Evolutionary conservation across 2,888 invertebrate species (phyloP), one percentile per base, ranked within the genome.

Genomic region (Seira ritae): DNA sequence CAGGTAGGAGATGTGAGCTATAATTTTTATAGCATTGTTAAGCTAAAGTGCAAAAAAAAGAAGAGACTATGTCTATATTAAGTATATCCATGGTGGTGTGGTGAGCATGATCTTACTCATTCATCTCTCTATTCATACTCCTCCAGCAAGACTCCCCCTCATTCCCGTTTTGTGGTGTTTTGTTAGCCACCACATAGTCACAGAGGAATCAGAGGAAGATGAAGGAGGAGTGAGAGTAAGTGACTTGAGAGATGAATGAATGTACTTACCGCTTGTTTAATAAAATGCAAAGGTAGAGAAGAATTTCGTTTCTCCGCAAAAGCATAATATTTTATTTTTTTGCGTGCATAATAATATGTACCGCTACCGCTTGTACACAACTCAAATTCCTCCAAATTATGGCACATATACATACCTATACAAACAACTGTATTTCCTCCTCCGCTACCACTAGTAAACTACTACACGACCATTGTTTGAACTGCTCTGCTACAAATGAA

Each of bases 21-120:
- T 55, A 55, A 55, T 55, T 55, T 31, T 55, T 55, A 55, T 55
- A 17, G 55, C 55, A 1, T 55, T 55, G 12, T 55, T 55, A 55
- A 55, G 55, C 6, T 55, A 55, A 31, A 55, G 15, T 55, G 55
- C 55, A 55, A 1, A 55, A 12, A 55, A 55, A 31, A 31, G 31
- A 31, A 4, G 31, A 8, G 31, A 31, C 31, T 31, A 31, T 31
- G 3, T 31, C 31, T 31, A 31, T 8, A 31, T 31, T 31, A 31
- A 31, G 8, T 31, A 31, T 31, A 8, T 31, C n/a, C n/a, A n/a
- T 55, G 55, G 6, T 55, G 55, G 55, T 4, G 8, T 31, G n/a
- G n/a, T n/a, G n/a, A 42, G 42, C 42, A 42, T 42, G 42, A n/a
- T 55, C 3, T 8, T 8, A 8, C 8, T 31, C 55, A 55, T 55